A percentile compares a stretch with the other conserved stretches of the same genome.
These are phyloP conservation scores for Gadus chalcogrammus DNA, from an alignment of 2,113 vertebrate genomes.

Conservation along the genomic window DNA sequence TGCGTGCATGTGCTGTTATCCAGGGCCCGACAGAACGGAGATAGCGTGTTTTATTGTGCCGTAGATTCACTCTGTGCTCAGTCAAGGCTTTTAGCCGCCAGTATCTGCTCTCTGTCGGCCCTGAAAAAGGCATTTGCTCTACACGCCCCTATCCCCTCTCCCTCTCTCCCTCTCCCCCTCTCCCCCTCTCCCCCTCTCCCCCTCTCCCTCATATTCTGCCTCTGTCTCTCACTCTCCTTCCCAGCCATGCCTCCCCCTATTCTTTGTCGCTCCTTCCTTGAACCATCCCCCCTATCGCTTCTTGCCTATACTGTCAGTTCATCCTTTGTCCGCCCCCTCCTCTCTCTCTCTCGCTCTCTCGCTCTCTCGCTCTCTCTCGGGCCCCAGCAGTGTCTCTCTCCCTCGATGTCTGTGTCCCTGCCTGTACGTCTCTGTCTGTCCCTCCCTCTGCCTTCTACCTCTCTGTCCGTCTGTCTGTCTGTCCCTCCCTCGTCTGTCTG, in stretches of 20 bases:
- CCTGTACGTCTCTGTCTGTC: not conserved
- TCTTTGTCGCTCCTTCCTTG: not conserved
- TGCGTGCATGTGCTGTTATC: not conserved
- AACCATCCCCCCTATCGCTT: not conserved
- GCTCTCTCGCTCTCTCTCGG: slow-evolving; percentile 7
- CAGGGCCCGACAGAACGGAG: not conserved
- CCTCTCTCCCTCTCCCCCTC: not conserved
- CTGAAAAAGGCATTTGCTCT: slow-evolving; percentile 19
- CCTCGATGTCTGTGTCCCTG: not conserved
- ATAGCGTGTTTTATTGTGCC: not conserved
- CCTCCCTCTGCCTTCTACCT: no score
- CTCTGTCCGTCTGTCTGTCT: no score
- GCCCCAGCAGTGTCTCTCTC: no score
- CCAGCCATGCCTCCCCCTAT: not conserved
- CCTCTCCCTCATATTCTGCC: not conserved
- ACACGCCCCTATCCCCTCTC: slow-evolving; percentile 1
- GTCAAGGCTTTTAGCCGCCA: slow-evolving; percentile 37
- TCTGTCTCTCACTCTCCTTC: no score
- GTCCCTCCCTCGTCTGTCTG: not conserved
- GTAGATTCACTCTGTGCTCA: not conserved
- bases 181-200: not conserved
- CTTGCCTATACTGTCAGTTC: no score
- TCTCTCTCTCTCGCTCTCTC: not conserved
- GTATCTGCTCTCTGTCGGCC: slow-evolving; percentile 19
- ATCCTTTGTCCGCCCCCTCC: slow-evolving; percentile 6